Percentiles rank a stretch among this genome's conserved stretches.
Evolutionary conservation across 2,113 vertebrate species (phyloP).

Genomic region (Cepphus grylle): DNA sequence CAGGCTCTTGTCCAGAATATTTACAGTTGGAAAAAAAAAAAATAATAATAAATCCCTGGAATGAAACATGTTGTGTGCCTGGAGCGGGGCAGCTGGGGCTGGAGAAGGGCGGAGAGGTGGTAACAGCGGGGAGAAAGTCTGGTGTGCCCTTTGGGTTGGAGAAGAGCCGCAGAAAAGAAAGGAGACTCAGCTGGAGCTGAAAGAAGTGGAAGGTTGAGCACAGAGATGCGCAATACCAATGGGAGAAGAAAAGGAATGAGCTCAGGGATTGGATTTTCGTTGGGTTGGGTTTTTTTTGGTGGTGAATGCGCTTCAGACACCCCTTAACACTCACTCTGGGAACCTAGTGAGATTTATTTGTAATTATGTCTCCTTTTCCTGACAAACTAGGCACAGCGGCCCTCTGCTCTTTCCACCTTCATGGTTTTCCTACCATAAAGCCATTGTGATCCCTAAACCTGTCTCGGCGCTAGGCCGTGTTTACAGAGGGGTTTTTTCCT

Average conservation of each 20-base stretch:
- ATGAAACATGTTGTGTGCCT: background rate
- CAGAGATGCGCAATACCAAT: accelerated
- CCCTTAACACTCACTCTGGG: background rate
- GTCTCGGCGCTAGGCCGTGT: accelerated
- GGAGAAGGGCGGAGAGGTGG: accelerated
- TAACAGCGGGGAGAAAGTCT: background rate
- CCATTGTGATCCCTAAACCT: background rate
- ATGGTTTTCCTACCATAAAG: background rate
- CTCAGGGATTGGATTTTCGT: background rate
- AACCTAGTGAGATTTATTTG: background rate
- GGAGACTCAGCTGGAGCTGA: background rate
- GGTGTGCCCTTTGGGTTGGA: background rate
- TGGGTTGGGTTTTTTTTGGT: background rate
- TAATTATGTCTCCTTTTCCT: background rate
- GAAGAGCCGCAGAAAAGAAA: background rate
- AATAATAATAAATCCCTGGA: background rate
- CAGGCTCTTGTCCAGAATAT: background rate
- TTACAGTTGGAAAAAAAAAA: background rate
- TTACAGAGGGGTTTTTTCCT: background rate
- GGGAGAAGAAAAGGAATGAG: background rate
- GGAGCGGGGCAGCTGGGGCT: background rate
- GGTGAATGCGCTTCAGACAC: background rate
- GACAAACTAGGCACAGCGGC: background rate
- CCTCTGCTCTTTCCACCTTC: background rate
- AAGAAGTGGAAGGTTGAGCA: background rate